A percentile compares a stretch with the other conserved stretches of the same genome.
Conservation (phyloP, 1,140 invertebrate species). For the Littorina saxatilis region DNA sequence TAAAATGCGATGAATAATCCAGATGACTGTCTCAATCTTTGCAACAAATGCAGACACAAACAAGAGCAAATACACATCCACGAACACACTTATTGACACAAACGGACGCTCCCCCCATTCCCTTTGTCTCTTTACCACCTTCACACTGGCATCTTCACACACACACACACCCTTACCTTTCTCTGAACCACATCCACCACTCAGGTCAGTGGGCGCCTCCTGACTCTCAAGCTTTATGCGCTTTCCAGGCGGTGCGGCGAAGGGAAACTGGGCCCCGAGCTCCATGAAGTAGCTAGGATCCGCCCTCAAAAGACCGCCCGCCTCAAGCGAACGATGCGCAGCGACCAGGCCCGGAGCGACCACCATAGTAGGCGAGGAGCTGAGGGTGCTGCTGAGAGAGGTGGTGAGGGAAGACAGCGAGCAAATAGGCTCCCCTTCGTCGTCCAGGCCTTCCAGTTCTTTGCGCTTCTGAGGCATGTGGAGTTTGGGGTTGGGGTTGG, state of each 20-base stretch:
- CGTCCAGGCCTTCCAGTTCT: constrained; percentile 58
- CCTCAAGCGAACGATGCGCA: constrained; percentile 47
- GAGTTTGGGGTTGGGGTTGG: constrained; percentile 98
- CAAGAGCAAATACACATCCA: no score
- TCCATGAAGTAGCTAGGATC: constrained; percentile 67
- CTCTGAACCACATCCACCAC: constrained; percentile 32
- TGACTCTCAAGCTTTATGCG: constrained; percentile 60
- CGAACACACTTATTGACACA: no score
- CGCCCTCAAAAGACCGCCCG: constrained; percentile 44
- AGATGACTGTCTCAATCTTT: no score
- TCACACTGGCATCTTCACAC: no score
- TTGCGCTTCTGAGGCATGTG: constrained; percentile 88
- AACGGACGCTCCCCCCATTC: no score
- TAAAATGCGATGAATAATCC: no score
- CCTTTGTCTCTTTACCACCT: no score
- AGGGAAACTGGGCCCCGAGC: constrained; percentile 64
- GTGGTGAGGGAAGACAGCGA: not conserved
- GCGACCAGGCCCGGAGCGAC: constrained; percentile 53
- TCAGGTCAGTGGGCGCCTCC: constrained; percentile 62
- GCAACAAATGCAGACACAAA: no score
- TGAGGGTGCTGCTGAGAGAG: constrained; percentile 22
- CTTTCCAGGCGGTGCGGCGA: constrained; percentile 66
- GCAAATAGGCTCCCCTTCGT: constrained; percentile 47
- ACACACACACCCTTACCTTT: not conserved
- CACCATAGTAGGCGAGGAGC: constrained; percentile 62